Base-by-base conservation (phyloP, 2,888 invertebrate genomes). In the Polymixis flavicincta region DNA sequence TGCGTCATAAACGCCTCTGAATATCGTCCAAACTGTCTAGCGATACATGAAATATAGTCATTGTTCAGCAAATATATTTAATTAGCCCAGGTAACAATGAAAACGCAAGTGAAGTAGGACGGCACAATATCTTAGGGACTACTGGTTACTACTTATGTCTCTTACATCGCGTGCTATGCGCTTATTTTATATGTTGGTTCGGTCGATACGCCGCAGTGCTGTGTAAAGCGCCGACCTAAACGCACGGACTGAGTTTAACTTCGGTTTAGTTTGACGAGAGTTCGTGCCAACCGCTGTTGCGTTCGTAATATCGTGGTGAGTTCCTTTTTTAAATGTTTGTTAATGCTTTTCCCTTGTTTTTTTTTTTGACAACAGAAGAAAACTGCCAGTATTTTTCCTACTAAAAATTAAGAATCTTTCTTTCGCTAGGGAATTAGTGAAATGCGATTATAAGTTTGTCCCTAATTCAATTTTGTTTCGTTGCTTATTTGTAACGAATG, bases 141-240 rank as follows among this genome's bases (percentile, higher is more conserved):
- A 57, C 78, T 83, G 73, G 78, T 74, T 65, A 80, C 72, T 85
- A 82, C 85, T 78, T 81, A 89, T 89, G 91, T 88, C 89, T 91
- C 87, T 84, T 85, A 91, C 89, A 91, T 95, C 92, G 96, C 95
- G 95, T 96, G 96, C 89, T 90, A 87, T 89, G 87, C 89, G 91
- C 90, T 89, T 91, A 92, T 92, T 92, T 92, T 89, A 91, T 92
- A 87, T 88, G 90, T 76, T 86, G 88, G 83, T 66, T 84, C 90
- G 95, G 95, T 96, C 95, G 95, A 96, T 95, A 96, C 93, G 90
- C 93, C 94, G 96, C 96, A 96, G 95, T 96, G 94, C 93, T 87
- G 91, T 85, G 84, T 88, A 83, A 83, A 87, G 84, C 91, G 88
- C 90, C 92, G 88, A 70, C 85, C 88, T 78, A 88, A 81, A 74